Evolutionary conservation across 2,797 vertebrate species (phyloP), one percentile per base, ranked within the genome.

Genomic region (Vultur gryphus): DNA sequence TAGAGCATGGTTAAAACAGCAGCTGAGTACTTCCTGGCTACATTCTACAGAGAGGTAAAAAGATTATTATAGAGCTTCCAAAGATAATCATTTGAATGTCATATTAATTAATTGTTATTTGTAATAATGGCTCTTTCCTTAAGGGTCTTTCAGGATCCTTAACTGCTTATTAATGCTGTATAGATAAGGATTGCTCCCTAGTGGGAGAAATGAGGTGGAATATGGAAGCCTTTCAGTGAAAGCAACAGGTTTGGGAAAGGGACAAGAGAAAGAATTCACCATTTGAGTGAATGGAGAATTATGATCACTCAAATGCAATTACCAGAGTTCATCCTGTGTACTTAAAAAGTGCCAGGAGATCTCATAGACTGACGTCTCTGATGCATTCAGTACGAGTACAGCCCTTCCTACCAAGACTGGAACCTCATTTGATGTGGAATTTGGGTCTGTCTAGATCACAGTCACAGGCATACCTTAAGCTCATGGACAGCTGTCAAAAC

Each of bases 41-140:
- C 79, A 35, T 75, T 96, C 59, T 86, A 62, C 75, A 69, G 79
- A 82, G 59, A 90, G 35, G 81, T 95, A 93, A 93, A 96, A 91
- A 77, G 79, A 95, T 94, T 93, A 94, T 78, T 80, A 89, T 88
- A 94, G 92, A 95, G 81, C 87, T 95, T 85, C 43, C 65, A 91
- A 95, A 92, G 91, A 94, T 89, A 91, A 83, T 96, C 15, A 95
- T 97, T 95, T 93, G 62, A 94, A 87, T 95, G 92, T 77, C 96
- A 86, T 94, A 95, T 96, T 97, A 93, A 97, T 95, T 95, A 93
- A 95, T 95, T 91, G 83, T 94, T 95, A 97, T 95, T 96, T 93
- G 85, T 54, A 93, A 92, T 92, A 95, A 97, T 67, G 71, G 64
- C 37, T 94, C 67, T 91, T 91, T 95, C 85, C 91, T 95, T 94